These are phyloP conservation scores for Phylloscopus trochilus DNA, from an alignment of 2,113 vertebrate species.

Conservation along the genomic window DNA sequence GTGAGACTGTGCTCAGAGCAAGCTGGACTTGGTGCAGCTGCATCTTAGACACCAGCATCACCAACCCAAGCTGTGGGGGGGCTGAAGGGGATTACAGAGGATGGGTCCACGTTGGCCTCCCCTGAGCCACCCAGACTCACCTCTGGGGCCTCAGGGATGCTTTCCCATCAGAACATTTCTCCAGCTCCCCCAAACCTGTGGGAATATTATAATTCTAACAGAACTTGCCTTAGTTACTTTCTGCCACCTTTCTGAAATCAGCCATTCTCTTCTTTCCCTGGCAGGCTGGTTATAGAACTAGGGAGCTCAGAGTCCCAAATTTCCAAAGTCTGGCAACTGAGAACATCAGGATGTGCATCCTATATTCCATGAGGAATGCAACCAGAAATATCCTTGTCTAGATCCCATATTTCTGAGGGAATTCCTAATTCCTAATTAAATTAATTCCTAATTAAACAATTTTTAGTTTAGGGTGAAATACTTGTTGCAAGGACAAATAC, in stretches of 20 bases:
- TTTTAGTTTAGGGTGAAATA: not conserved
- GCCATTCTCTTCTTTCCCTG: not conserved
- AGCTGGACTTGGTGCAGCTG: not conserved
- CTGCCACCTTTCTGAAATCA: not conserved
- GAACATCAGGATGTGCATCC: not conserved
- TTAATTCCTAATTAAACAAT: not conserved
- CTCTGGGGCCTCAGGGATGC: not conserved
- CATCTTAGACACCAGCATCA: not conserved
- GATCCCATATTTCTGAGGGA: not conserved
- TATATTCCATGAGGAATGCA: not conserved
- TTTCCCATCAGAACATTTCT: not conserved
- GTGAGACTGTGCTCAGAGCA: not conserved
- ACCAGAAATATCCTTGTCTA: not conserved
- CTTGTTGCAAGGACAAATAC: not conserved
- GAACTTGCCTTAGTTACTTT: not conserved
- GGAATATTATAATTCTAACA: not conserved
- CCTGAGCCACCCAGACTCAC: not conserved
- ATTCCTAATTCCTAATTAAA: not conserved
- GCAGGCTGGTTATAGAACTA: not conserved
- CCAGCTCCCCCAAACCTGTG: not conserved
- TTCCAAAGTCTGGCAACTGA: not conserved
- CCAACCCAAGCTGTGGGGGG: accelerated
- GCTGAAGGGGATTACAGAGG: not conserved
- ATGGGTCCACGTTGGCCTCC: accelerated
- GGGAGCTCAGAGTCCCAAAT: not conserved